Percentiles rank a stretch among this genome's conserved stretches.
Conservation (phyloP, 2,113 vertebrate species). For the Axis porcinus region DNA sequence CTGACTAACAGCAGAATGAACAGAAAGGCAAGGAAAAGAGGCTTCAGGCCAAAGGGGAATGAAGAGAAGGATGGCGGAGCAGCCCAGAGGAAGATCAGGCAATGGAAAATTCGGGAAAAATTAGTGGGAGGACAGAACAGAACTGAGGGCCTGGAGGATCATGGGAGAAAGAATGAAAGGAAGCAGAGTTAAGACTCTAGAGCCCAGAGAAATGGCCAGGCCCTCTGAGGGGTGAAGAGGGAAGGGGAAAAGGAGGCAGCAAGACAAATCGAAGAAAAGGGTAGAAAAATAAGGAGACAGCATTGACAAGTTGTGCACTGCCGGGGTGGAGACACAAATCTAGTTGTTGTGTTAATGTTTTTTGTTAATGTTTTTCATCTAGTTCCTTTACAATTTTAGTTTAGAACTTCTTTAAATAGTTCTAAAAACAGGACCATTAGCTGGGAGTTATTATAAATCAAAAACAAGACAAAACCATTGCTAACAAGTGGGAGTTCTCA, state of each 20-base stretch:
- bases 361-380: not conserved
- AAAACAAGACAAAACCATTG: slow-evolving; percentile 4
- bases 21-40: not conserved
- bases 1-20: not conserved
- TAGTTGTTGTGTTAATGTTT: slow-evolving; percentile 10
- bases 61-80: not conserved
- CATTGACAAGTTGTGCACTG: not conserved
- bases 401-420: slow-evolving; percentile 59
- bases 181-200: not conserved
- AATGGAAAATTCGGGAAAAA: not conserved
- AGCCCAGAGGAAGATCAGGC: not conserved
- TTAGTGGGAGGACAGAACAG: not conserved
- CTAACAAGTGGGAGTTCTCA: slow-evolving; percentile 28
- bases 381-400: slow-evolving; percentile 33
- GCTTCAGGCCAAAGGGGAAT: not conserved
- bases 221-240: not conserved
- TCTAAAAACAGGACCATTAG: slow-evolving; percentile 40
- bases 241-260: not conserved
- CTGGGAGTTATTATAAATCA: slow-evolving; percentile 48
- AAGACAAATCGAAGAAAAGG: not conserved
- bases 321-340: not conserved
- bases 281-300: not conserved
- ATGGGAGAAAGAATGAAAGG: not conserved
- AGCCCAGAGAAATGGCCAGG: not conserved
- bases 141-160: not conserved